Evolutionary conservation across 2,797 vertebrate species (phyloP).

Genomic region (Tragelaphus oryx): DNA sequence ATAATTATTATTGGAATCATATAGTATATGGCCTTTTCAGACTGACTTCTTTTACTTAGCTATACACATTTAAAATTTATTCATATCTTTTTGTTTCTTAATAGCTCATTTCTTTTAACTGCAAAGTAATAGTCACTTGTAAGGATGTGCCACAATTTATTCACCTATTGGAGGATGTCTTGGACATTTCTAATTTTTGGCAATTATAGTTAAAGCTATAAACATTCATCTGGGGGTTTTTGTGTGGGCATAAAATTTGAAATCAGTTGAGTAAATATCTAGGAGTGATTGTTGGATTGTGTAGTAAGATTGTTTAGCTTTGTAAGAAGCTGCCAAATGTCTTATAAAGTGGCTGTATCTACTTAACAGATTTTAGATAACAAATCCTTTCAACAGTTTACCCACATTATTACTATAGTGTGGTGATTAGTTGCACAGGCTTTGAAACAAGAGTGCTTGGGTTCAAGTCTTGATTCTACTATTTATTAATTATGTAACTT

Average conservation of each 20-base stretch:
- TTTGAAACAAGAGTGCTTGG: background rate
- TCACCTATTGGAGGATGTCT: background rate
- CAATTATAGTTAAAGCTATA: background rate
- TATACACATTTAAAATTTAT: background rate
- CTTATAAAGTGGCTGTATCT: background rate
- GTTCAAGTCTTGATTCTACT: background rate
- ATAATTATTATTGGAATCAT: background rate
- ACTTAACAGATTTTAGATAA: background rate
- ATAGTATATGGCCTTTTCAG: background rate
- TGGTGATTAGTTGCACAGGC: background rate
- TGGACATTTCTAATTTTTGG: background rate
- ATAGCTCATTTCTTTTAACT: background rate
- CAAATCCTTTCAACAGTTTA: background rate
- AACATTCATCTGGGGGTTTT: background rate
- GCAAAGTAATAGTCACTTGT: background rate
- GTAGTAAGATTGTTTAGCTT: background rate
- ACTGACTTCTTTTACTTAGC: background rate
- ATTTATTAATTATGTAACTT: background rate
- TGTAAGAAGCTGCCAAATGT: background rate
- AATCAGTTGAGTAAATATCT: background rate
- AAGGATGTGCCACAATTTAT: background rate
- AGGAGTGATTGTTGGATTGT: background rate
- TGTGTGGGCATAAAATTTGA: background rate
- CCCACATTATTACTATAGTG: background rate
- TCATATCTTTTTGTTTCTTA: background rate